Base-by-base conservation (phyloP, 2,113 vertebrate genomes). In the Neoarius graeffei region DNA sequence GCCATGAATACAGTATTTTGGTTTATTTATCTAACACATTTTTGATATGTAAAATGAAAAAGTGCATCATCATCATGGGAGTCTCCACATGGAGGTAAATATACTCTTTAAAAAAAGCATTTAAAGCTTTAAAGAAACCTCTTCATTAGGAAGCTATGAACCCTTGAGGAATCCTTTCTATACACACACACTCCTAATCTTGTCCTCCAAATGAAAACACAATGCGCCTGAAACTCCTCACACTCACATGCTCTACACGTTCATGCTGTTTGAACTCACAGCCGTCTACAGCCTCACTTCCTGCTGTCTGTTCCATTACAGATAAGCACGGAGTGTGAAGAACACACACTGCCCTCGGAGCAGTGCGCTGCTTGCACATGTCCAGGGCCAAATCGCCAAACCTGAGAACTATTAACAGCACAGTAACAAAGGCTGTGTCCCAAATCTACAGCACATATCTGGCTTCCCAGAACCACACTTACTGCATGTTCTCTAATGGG, bases 271-370 rank as follows among this genome's bases (percentile, higher is more conserved):
- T 71, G 64, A 85, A 88, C 88, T 91, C 79, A 82, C 89, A 90
- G 86, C 11, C 83, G 83, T 91, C 88, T 89, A 59, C 84, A 85
- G 89, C 66, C 77, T 87, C 86, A 17, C 79, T 64, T 81, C 57
- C 88, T 83, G 73, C 89, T 88, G 91, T 91, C 82, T 89, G 89
- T 93, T 93, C 89, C 92, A 93, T 94, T 93, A 89, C 90, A 91
- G 82, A 89, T 90, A 91, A 84, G 85, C 66, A 64, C 19, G 62
- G 83, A 81, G 90, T 90, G 93, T 85, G 88, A 92, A 90, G 60
- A 85, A 85, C 85, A 85, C 88, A 89, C 54, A 85, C 67, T 3
- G 73, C 86, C 82, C 88, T 88, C 83, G 66, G 35, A 85, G 88
- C 71, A 85, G 57, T 7, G 30, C 57, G 35, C 85, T 83, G 83